Percentiles rank a stretch among this genome's conserved stretches.
Evolutionary conservation across 2,888 invertebrate species (phyloP).

Genomic region (Microchrysa polita): DNA sequence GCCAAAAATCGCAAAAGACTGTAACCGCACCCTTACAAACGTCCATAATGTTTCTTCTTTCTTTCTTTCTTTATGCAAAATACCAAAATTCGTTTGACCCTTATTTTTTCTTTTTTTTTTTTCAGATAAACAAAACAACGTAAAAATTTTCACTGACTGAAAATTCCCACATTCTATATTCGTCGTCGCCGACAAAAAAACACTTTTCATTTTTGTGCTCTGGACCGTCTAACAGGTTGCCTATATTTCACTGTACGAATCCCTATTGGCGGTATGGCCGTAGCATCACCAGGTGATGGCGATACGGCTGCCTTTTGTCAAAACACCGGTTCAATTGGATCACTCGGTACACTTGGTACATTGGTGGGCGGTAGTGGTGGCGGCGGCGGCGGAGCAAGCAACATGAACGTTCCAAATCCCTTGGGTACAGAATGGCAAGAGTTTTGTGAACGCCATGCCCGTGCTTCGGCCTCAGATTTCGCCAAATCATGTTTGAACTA

Average conservation of each 20-base stretch:
- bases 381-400: too few species aligned
- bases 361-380: constrained; percentile 49
- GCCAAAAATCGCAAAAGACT: too few species aligned
- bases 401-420: constrained; percentile 36
- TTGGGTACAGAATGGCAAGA: constrained; percentile 72
- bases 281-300: constrained; percentile 53
- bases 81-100: too few species aligned
- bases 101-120: too few species aligned
- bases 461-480: constrained; percentile 86
- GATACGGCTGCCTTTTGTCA: constrained; percentile 52
- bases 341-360: constrained; percentile 55
- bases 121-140: too few species aligned
- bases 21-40: too few species aligned
- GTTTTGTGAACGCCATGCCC: constrained; percentile 88
- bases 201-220: neutral
- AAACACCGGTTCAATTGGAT: constrained; percentile 53
- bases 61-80: too few species aligned
- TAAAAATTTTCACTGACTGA: too few species aligned
- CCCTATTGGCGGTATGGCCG: constrained; percentile 51
- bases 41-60: too few species aligned
- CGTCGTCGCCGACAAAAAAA: too few species aligned
- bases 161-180: too few species aligned
- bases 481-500: constrained; percentile 86
- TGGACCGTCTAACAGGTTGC: constrained; percentile 30
- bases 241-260: constrained; percentile 38